Base-by-base conservation (phyloP, 2,888 invertebrate genomes). In the Rhorus exstirpatorius region DNA sequence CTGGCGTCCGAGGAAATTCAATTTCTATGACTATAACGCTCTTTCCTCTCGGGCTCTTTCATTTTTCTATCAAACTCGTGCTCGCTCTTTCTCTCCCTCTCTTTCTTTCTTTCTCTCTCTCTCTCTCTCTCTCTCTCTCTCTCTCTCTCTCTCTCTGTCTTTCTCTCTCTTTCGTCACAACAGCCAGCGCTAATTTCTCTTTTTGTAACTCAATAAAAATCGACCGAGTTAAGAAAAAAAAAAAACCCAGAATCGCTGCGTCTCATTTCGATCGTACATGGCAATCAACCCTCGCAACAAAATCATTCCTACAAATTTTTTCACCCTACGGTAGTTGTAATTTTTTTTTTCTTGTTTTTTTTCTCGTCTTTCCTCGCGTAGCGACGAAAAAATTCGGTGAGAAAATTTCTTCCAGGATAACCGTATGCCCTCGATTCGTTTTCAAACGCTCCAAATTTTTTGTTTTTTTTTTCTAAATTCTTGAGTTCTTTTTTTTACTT, bases 1-100 rank as follows among this genome's bases (percentile, higher is more conserved):
- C 90, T 91, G 92, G 89, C 89, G 86, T 86, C 79, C 79, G 82
- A 87, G 89, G 87, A 90, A 91, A 91, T 91, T 89, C 88, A 90
- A 92, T 92, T 91, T 90, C 89, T 88, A 86, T 86, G 84, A 79
- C 82, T 83, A 63, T 87, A 86, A 79, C 71, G 75, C 65, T 44
- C 53, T 63, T 74, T 65, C 44, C 76, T 24, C 79, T 51, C 44
- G 14, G 35, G 35, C 55, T 72, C 76, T 72, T 38, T 71, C 53
- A 14, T 72, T 86, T 77, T 49, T 46, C n/a, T 55, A 35, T 84
- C 77, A 79, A 77, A 35, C 71, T 14, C 46, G 35, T 17, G 10
- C 14, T 21, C 17, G 8, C 19, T 55, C 26, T 58, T 14, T 31
- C 35, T 63, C 63, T 19, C 41, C 14, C 58, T 44, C 70, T 78